These are phyloP conservation scores for Columbina picui DNA, from an alignment of 2,113 vertebrate genomes.

Conservation along the genomic window DNA sequence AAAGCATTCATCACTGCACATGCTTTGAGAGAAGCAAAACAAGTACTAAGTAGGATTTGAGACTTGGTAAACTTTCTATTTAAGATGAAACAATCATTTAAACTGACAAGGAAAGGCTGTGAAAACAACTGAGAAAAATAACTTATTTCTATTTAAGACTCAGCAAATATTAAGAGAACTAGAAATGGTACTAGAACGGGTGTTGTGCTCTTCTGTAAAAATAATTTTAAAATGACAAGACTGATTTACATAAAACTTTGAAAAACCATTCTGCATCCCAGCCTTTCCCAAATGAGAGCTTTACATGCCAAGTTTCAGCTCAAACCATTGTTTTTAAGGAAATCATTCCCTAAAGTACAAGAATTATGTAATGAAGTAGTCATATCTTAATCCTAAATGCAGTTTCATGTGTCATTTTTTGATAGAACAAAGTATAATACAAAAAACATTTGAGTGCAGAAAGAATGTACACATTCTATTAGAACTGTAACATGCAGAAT, in stretches of 20 bases:
- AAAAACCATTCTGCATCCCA: not conserved
- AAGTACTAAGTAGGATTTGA: not conserved
- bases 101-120: not conserved
- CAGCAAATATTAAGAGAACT: not conserved
- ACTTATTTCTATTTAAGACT: not conserved
- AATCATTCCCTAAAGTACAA: not conserved
- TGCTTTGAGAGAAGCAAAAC: not conserved
- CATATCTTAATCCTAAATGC: not conserved
- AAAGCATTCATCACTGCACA: conserved; percentile 4
- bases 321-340: not conserved
- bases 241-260: not conserved
- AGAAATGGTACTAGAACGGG: not conserved
- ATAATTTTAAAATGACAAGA: not conserved
- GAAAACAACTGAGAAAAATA: conserved; percentile 38
- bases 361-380: not conserved
- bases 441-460: not conserved
- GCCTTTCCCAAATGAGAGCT: not conserved
- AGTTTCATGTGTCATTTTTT: conserved; percentile 7
- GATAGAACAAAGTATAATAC: not conserved
- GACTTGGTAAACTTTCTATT: conserved; percentile 37
- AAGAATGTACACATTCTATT: not conserved
- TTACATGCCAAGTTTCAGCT: not conserved
- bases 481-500: not conserved
- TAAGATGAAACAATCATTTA: conserved; percentile 39
- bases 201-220: conserved; percentile 4